Evolutionary conservation across 2,113 vertebrate genomes (phyloP).

Genomic region (Mus spicilegus): DNA sequence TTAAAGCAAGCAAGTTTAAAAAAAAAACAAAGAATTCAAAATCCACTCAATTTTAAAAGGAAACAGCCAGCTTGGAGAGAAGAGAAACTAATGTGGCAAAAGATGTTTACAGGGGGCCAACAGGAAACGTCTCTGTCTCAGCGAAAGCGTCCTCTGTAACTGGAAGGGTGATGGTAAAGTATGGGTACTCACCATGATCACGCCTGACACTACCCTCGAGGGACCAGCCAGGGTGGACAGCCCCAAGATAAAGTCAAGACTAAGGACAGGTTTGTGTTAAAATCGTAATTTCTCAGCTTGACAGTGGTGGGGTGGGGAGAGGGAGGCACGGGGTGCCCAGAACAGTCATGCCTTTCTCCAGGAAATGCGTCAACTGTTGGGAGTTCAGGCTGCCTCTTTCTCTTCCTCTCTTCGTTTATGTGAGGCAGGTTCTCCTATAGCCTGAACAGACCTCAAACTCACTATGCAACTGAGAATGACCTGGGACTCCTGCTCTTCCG

Average conservation of each 20-base stretch:
- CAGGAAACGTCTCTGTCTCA: neutral
- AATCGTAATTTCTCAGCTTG: neutral
- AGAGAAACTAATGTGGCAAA: neutral
- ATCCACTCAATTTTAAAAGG: slow-evolving; percentile 43
- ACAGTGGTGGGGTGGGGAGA: neutral
- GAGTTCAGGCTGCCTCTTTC: neutral
- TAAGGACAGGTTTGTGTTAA: neutral
- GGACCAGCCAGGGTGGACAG: neutral
- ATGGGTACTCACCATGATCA: too few relatives aligned
- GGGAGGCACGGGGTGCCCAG: neutral
- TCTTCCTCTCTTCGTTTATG: neutral
- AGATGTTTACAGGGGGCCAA: neutral
- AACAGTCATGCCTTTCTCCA: neutral
- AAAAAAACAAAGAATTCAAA: slow-evolving; percentile 48
- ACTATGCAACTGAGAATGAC: neutral
- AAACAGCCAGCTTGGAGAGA: slow-evolving; percentile 2
- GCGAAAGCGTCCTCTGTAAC: neutral
- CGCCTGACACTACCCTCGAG: neutral
- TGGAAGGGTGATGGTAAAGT: neutral
- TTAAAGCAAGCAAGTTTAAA: neutral
- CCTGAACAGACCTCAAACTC: neutral
- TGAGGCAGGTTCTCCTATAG: neutral
- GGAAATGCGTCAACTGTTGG: neutral
- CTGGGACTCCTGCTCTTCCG: neutral
- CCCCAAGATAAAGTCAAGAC: neutral